Evolutionary conservation across 2,888 invertebrate genomes (phyloP), one percentile per base, ranked within the genome.

Genomic region (Watsonalla binaria): DNA sequence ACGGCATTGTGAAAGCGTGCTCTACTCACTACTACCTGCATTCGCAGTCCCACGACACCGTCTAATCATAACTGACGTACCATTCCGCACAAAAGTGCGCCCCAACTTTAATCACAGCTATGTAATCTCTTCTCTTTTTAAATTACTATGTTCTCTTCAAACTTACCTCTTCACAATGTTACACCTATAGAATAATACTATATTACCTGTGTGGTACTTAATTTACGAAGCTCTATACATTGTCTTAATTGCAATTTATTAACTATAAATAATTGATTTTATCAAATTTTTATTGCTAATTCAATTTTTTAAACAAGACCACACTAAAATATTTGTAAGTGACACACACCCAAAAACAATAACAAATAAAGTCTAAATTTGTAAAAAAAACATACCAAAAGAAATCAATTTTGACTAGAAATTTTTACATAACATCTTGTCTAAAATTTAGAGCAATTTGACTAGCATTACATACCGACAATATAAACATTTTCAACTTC

Each of bases 171-270:
- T 76, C 77, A 74, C 74, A 78, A 69, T 77, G 78, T 71, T 74
- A 78, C 78, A 77, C 74, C 72, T 80, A 82, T 81, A 76, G 70
- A 76, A 82, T 84, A 85, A 76, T 71, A 82, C 81, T 89, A 88
- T 82, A 74, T 82, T 75, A 89, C 89, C 89, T 87, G 86, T 87
- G 81, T 87, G 82, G 82, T 84, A 84, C 88, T 86, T 88, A 87
- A 71, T 78, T 83, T 90, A 90, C 84, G 77, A 90, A 90, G 90
- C 90, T 90, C 91, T 90, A 91, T 90, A 90, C 90, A 90, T 83
- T 86, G 79, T 86, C 88, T 88, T 90, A 88, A 78, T 85, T 81
- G 84, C 86, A 81, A 86, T 83, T 80, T 73, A 84, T 83, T 81
- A 82, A 82, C 80, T 79, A 88, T 87, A 87, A 87, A 90, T 90